These are phyloP conservation scores for Listronotus oregonensis DNA, from an alignment of 1,140 invertebrate genomes.

Conservation along the genomic window DNA sequence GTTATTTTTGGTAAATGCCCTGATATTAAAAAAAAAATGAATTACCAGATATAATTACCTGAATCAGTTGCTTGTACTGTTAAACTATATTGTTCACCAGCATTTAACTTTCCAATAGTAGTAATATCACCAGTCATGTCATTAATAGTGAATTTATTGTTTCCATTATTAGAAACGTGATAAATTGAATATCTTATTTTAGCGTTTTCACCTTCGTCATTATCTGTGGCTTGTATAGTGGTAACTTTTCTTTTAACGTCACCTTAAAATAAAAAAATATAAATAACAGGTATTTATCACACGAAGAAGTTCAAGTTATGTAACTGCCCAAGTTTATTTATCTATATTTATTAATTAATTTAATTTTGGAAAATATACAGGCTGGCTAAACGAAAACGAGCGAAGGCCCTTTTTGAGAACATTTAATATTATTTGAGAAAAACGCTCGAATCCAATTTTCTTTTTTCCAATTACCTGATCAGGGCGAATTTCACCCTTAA, in stretches of 20 bases:
- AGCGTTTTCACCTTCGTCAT: conserved; percentile 83
- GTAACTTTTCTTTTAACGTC: conserved; percentile 76
- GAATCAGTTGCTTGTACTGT: conserved; percentile 80
- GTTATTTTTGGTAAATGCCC: too few species aligned
- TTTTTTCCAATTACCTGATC: too few species aligned
- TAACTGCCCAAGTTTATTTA: not conserved
- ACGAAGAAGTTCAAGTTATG: not conserved
- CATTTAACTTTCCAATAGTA: conserved; percentile 75
- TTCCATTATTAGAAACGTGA: conserved; percentile 88
- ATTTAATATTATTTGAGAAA: too few species aligned
- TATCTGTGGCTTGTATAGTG: conserved; percentile 80
- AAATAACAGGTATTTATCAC: not conserved
- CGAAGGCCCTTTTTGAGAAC: too few species aligned
- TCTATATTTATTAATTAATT: too few species aligned
- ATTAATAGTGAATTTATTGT: conserved; percentile 83
- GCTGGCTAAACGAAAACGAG: too few species aligned
- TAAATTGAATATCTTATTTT: conserved; percentile 79
- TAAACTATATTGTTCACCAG: conserved; percentile 87
- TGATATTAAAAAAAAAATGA: too few species aligned
- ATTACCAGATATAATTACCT: conserved; percentile 5
- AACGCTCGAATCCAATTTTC: too few species aligned
- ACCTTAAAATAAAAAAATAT: conserved; percentile 46
- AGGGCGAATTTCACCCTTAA: too few species aligned
- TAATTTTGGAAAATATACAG: too few species aligned
- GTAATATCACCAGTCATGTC: conserved; percentile 77